A percentile compares a stretch with the other conserved stretches of the same genome.
Conservation (phyloP, 2,113 vertebrate genomes). For the Morone chrysops region DNA sequence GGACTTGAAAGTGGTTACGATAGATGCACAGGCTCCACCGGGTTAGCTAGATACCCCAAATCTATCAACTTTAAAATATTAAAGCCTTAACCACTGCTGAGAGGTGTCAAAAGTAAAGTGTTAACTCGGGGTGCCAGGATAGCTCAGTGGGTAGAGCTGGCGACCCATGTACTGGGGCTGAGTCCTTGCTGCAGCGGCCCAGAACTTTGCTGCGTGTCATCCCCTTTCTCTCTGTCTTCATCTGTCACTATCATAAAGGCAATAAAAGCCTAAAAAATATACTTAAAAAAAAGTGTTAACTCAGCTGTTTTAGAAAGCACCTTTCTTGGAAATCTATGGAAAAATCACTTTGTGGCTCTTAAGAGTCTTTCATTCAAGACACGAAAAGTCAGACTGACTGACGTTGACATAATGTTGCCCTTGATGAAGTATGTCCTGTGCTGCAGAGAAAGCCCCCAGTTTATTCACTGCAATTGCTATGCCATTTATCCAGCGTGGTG, state of each 20-base stretch:
- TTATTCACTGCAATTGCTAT: conserved; percentile 18
- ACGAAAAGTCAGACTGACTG: background rate
- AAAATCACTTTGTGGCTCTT: background rate
- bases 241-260: background rate
- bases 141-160: too few species aligned
- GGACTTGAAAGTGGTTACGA: too few species aligned
- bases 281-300: conserved; percentile 4
- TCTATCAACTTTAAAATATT: conserved; percentile 26
- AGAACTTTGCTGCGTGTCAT: too few species aligned
- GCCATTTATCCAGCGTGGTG: conserved; percentile 27
- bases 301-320: conserved; percentile 32
- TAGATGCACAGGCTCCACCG: too few species aligned
- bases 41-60: background rate
- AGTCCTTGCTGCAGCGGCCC: too few species aligned
- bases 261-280: conserved; percentile 1
- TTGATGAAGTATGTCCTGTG: conserved; percentile 15
- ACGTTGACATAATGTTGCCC: background rate
- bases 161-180: too few species aligned
- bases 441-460: background rate
- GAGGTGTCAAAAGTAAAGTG: background rate
- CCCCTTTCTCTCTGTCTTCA: too few species aligned
- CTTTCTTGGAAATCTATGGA: conserved; percentile 1
- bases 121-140: too few species aligned
- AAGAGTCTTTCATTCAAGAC: background rate
- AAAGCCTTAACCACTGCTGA: conserved; percentile 48